Conservation (phyloP, 2,797 vertebrate genomes). For the Selene dorsalis region DNA sequence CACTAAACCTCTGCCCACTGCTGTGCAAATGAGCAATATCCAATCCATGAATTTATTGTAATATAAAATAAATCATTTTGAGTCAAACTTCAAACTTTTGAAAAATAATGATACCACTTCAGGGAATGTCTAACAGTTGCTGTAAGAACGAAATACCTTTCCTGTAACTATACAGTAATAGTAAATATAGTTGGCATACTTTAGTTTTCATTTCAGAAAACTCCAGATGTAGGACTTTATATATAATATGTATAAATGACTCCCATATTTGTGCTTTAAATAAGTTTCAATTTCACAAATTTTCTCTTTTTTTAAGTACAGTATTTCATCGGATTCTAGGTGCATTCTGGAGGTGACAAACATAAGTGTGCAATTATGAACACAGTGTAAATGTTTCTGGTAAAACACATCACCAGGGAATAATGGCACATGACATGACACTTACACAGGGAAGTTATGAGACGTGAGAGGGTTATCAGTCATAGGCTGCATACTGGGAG, state of each 20-base stretch:
- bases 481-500: constrained; percentile 12
- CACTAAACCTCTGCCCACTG: neutral
- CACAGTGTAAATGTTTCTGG: neutral
- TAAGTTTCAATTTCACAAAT: neutral
- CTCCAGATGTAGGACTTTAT: neutral
- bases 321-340: neutral
- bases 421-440: too few relatives aligned
- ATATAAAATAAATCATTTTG: neutral
- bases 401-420: neutral
- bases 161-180: too few relatives aligned
- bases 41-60: neutral
- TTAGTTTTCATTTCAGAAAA: neutral
- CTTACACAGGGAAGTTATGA: constrained; percentile 55
- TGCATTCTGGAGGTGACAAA: neutral
- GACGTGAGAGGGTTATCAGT: constrained; percentile 36
- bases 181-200: too few relatives aligned
- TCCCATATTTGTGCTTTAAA: neutral
- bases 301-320: neutral
- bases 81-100: too few relatives aligned
- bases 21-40: neutral
- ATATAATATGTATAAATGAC: neutral
- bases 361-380: neutral
- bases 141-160: too few relatives aligned
- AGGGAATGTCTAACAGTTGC: too few relatives aligned
- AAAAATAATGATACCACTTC: too few relatives aligned